Evolutionary conservation across 2,888 invertebrate species (phyloP).

Genomic region (Podotricha telesiphe): DNA sequence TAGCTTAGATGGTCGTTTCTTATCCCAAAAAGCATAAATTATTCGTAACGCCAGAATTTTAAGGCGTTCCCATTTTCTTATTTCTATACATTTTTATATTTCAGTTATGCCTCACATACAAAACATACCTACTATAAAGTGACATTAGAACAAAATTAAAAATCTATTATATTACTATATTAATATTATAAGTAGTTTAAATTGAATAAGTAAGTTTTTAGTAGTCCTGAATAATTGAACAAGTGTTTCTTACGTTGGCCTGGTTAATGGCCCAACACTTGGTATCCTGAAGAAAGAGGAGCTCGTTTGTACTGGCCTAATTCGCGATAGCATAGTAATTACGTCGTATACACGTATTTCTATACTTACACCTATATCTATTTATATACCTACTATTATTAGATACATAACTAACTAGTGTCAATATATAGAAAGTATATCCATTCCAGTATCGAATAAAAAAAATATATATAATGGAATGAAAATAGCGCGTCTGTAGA

Average conservation of each 20-base stretch:
- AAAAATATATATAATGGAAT: too few relatives aligned
- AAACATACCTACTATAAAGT: too few relatives aligned
- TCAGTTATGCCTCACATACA: too few relatives aligned
- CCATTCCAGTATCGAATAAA: too few relatives aligned
- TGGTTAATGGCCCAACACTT: constrained; percentile 1
- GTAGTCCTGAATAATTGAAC: background rate
- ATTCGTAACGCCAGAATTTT: constrained; percentile 5
- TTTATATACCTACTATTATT: too few relatives aligned
- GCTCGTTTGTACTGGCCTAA: background rate
- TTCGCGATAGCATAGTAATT: background rate
- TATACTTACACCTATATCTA: too few relatives aligned
- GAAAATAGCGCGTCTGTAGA: too few relatives aligned
- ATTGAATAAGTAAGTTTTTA: background rate
- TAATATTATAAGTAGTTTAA: background rate
- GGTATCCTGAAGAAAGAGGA: background rate
- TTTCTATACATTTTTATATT: background rate
- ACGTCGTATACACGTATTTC: background rate
- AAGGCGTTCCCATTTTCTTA: background rate
- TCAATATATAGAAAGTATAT: too few relatives aligned
- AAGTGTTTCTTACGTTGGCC: background rate
- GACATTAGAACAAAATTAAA: too few relatives aligned
- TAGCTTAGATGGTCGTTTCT: constrained; percentile 9
- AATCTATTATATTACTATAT: too few relatives aligned
- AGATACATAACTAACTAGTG: too few relatives aligned
- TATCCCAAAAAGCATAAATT: constrained; percentile 19